These are phyloP conservation scores for Dryas iulia DNA, from an alignment of 1,140 invertebrate genomes.

Conservation along the genomic window DNA sequence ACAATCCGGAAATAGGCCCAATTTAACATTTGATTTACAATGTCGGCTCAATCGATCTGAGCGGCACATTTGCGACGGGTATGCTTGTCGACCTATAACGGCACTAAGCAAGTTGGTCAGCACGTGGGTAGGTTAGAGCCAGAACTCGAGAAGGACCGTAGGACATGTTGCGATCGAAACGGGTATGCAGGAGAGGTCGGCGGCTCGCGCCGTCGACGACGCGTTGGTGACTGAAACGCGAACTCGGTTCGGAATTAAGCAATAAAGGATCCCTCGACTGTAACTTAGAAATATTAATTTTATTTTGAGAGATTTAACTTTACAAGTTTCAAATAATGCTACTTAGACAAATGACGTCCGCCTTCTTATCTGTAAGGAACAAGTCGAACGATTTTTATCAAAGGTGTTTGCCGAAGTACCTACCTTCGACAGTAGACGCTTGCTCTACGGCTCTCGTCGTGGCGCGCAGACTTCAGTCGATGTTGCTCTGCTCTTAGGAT, in stretches of 20 bases:
- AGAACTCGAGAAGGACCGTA: conserved; percentile 53
- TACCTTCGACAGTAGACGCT: conserved; percentile 45
- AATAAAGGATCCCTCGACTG: conserved; percentile 74
- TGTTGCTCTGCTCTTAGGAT: conserved; percentile 67
- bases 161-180: conserved; percentile 53
- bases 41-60: conserved; percentile 57
- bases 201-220: conserved; percentile 50
- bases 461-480: conserved; percentile 44
- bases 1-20: conserved; percentile 63
- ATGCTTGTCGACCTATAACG: conserved; percentile 37
- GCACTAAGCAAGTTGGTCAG: conserved; percentile 51
- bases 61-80: conserved; percentile 55
- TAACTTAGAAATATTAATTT: conserved; percentile 77
- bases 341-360: conserved; percentile 73
- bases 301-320: conserved; percentile 76
- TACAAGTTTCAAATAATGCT: conserved; percentile 71
- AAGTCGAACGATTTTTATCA: conserved; percentile 38
- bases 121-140: conserved; percentile 52
- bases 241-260: conserved; percentile 64
- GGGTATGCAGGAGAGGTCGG: conserved; percentile 55
- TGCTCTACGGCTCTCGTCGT: conserved; percentile 39
- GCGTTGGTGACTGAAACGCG: conserved; percentile 73
- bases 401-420: conserved; percentile 42
- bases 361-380: conserved; percentile 67
- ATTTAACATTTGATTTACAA: conserved; percentile 65